phyloP scores from a whole-genome alignment of 2,113 vertebrate genomes.

The Lanius collurio region DNA sequence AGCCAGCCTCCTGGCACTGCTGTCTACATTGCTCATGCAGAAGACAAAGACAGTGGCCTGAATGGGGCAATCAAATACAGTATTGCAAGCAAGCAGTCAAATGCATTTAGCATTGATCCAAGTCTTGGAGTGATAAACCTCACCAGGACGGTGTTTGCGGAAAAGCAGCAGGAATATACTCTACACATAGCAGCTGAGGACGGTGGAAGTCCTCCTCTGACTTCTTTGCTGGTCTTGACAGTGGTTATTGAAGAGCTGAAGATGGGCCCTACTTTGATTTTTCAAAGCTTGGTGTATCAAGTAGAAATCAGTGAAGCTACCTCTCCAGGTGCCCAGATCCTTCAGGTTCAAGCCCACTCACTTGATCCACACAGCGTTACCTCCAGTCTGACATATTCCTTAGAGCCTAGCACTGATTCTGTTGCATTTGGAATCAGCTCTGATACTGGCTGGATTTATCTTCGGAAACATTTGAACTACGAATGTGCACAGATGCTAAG shows the following conservation, averaged over 20 bases:
- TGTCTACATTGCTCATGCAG: slow-evolving; percentile 85
- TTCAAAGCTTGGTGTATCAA: slow-evolving; percentile 87
- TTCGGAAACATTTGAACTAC: slow-evolving; percentile 80
- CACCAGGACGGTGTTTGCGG: slow-evolving; percentile 58
- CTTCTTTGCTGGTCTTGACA: slow-evolving; percentile 71
- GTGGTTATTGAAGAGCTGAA: slow-evolving; percentile 73
- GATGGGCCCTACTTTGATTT: slow-evolving; percentile 70
- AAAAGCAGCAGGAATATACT: slow-evolving; percentile 40
- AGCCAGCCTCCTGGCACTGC: slow-evolving; percentile 78
- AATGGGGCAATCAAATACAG: slow-evolving; percentile 83
- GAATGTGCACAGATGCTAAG: slow-evolving; percentile 73
- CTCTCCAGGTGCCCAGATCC: slow-evolving; percentile 67
- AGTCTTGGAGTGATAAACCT: slow-evolving; percentile 79
- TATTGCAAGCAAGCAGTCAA: slow-evolving; percentile 53
- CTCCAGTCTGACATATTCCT: slow-evolving; percentile 63
- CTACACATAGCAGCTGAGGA: slow-evolving; percentile 82
- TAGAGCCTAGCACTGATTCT: slow-evolving; percentile 68
- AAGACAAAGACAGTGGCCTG: slow-evolving; percentile 83
- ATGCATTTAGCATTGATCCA: slow-evolving; percentile 76
- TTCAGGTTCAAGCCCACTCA: slow-evolving; percentile 79
- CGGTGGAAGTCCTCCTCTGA: slow-evolving; percentile 75
- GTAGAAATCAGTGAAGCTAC: slow-evolving; percentile 85
- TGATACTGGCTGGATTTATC: slow-evolving; percentile 83
- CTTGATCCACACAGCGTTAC: neutral
- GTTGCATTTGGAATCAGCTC: slow-evolving; percentile 78